Percentiles rank a stretch among this genome's conserved stretches.
These are phyloP conservation scores for Toxonevra muliebris DNA, from an alignment of 2,888 invertebrate genomes.

Conservation along the genomic window DNA sequence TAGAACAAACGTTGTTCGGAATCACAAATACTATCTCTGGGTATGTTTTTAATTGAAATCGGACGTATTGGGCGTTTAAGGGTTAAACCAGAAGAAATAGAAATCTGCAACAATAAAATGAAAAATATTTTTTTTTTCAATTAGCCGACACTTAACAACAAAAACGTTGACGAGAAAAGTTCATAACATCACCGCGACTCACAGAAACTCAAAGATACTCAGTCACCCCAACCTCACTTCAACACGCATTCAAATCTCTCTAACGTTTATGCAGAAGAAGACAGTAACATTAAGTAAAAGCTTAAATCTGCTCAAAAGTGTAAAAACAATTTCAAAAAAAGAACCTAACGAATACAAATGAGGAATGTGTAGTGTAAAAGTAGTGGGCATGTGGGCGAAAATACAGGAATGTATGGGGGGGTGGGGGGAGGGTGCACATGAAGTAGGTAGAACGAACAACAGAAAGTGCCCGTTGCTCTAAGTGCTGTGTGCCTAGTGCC, in stretches of 20 bases:
- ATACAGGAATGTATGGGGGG: no score
- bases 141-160: not conserved
- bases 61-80: no score
- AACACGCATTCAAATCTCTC: not conserved
- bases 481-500: constrained; percentile 7
- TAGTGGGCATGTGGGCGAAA: not conserved
- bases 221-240: not conserved
- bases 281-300: not conserved
- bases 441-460: not conserved
- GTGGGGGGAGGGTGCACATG: not conserved
- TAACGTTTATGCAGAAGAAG: not conserved
- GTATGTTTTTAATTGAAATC: no score
- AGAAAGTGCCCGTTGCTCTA: constrained; percentile 47
- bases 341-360: constrained; percentile 22
- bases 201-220: no score
- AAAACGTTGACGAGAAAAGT: constrained; percentile 1
- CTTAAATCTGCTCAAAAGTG: constrained; percentile 19
- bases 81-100: no score
- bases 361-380: not conserved
- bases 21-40: no score
- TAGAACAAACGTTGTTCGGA: no score
- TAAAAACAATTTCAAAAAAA: constrained; percentile 16
- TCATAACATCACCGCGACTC: not conserved
- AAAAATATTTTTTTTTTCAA: not conserved
- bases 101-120: no score